Percentiles rank a stretch among this genome's conserved stretches.
phyloP scores from a whole-genome alignment of 2,797 vertebrate species.

The Gobio occitaniae region DNA sequence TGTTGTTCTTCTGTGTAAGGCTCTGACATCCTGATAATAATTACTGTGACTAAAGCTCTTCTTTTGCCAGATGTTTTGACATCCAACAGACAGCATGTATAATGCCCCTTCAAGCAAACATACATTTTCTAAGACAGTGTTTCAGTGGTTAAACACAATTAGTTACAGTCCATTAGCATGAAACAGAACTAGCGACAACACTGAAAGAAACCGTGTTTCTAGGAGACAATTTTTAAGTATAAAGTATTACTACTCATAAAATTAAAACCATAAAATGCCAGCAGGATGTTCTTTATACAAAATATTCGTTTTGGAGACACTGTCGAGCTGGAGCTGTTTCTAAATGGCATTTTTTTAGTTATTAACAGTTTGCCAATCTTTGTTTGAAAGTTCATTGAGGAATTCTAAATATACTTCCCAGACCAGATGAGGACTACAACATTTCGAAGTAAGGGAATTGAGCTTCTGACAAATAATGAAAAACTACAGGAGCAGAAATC shows the following conservation, averaged over 20 bases:
- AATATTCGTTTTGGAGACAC: background rate
- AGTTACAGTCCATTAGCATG: constrained; percentile 24
- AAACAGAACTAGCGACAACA: background rate
- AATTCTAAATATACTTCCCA: background rate
- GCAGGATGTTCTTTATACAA: background rate
- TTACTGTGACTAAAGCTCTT: constrained; percentile 15
- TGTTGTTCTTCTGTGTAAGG: constrained; percentile 22
- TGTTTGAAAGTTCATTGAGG: background rate
- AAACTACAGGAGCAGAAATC: background rate
- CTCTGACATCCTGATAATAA: constrained; percentile 37
- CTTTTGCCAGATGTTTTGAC: constrained; percentile 29
- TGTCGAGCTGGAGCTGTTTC: background rate
- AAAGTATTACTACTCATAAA: background rate
- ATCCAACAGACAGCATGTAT: background rate
- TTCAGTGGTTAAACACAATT: constrained; percentile 45
- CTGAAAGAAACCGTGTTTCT: background rate
- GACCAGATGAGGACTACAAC: background rate
- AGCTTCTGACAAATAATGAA: background rate
- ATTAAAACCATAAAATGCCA: constrained; percentile 5
- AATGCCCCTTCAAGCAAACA: background rate
- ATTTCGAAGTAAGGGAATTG: background rate
- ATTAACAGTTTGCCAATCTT: background rate
- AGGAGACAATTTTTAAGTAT: background rate
- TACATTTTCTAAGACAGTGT: background rate
- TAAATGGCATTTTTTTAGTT: background rate